phyloP scores from a whole-genome alignment of 1,140 invertebrate species.

The Leptestheria dahalacensis region DNA sequence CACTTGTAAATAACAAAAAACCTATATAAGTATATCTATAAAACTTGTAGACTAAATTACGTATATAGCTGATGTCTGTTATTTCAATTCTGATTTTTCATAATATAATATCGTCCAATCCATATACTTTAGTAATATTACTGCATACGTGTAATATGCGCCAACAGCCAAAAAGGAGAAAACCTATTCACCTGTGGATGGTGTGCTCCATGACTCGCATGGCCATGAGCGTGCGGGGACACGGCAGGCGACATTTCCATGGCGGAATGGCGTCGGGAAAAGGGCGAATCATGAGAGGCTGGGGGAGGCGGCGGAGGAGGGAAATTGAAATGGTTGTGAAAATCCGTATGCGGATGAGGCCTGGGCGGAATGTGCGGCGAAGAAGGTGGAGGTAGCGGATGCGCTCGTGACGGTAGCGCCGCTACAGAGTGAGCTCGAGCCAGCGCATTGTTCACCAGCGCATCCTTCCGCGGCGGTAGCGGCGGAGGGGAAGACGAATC shows the following conservation, averaged over 20 bases:
- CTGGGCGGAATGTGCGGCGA: constrained; percentile 10
- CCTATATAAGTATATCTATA: too few relatives aligned
- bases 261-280: constrained; percentile 18
- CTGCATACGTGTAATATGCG: too few relatives aligned
- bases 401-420: constrained; percentile 15
- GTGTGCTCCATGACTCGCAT: neutral
- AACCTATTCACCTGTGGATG: neutral
- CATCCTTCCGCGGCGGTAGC: constrained; percentile 39
- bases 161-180: too few relatives aligned
- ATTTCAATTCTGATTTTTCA: too few relatives aligned
- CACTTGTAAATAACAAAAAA: too few relatives aligned
- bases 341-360: constrained; percentile 13
- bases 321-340: constrained; percentile 10
- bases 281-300: neutral
- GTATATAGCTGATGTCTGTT: too few relatives aligned
- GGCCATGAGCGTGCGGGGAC: neutral
- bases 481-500: constrained; percentile 43
- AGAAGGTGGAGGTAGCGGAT: constrained; percentile 17
- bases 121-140: too few relatives aligned
- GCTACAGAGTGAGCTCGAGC: constrained; percentile 17
- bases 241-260: constrained; percentile 16
- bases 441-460: constrained; percentile 22
- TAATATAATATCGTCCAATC: too few relatives aligned
- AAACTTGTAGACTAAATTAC: too few relatives aligned
- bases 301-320: neutral